Evolutionary conservation across 2,888 invertebrate genomes (phyloP).

Genomic region (Bellardia bayeri): DNA sequence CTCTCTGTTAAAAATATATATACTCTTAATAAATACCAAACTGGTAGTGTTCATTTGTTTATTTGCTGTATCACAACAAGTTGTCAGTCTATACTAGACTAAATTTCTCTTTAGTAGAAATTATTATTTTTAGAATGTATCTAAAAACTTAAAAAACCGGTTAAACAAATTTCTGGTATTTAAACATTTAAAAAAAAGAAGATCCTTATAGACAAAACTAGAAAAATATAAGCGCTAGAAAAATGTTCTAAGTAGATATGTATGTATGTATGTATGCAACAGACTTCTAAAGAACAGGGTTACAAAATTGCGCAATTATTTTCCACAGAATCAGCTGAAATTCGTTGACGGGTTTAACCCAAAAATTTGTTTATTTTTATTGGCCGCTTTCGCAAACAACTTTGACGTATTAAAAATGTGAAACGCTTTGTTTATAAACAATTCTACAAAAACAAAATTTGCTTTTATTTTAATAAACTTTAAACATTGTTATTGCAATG

Average conservation of each 20-base stretch:
- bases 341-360: neutral
- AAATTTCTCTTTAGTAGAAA: neutral
- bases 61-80: neutral
- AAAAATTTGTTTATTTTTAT: neutral
- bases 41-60: neutral
- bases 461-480: neutral
- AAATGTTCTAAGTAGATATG: neutral
- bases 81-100: neutral
- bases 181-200: neutral
- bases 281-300: no score
- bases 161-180: neutral
- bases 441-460: neutral
- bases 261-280: no score
- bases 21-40: neutral
- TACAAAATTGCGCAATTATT: no score
- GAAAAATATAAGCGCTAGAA: neutral
- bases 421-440: slow-evolving; percentile 28
- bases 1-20: neutral
- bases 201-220: neutral
- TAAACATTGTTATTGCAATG: no score
- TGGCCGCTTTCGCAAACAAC: neutral
- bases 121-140: slow-evolving; percentile 2
- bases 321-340: neutral
- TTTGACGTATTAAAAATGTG: neutral
- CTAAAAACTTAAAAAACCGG: neutral